Evolutionary conservation across 2,113 vertebrate species (phyloP).

Genomic region (Penelope pileata): DNA sequence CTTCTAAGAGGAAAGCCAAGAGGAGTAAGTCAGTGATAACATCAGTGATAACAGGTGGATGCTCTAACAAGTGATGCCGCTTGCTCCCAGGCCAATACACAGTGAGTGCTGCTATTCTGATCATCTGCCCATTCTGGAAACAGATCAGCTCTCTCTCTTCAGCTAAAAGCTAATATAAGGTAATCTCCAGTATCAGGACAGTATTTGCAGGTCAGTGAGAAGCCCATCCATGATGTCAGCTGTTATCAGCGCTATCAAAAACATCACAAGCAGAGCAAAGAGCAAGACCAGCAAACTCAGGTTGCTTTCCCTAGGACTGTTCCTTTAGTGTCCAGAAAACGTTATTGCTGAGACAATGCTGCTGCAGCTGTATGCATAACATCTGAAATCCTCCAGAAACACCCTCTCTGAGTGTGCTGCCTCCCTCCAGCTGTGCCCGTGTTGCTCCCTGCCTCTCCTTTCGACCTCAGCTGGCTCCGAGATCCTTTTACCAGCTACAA

Average conservation of each 20-base stretch:
- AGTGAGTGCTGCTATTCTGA: neutral
- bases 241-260: neutral
- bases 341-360: neutral
- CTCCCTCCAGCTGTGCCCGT: rapidly evolving
- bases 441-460: neutral
- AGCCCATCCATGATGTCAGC: neutral
- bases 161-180: neutral
- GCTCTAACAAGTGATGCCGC: neutral
- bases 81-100: neutral
- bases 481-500: neutral
- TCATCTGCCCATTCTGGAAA: neutral
- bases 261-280: neutral
- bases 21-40: neutral
- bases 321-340: neutral
- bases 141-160: neutral
- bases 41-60: neutral
- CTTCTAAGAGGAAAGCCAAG: neutral
- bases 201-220: neutral
- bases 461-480: neutral
- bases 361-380: neutral
- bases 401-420: neutral
- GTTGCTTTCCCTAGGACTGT: neutral
- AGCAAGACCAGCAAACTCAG: neutral
- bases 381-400: neutral
- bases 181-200: neutral